Evolutionary conservation across 2,888 invertebrate genomes (phyloP).

Genomic region (Trichogramma dendrolimi): DNA sequence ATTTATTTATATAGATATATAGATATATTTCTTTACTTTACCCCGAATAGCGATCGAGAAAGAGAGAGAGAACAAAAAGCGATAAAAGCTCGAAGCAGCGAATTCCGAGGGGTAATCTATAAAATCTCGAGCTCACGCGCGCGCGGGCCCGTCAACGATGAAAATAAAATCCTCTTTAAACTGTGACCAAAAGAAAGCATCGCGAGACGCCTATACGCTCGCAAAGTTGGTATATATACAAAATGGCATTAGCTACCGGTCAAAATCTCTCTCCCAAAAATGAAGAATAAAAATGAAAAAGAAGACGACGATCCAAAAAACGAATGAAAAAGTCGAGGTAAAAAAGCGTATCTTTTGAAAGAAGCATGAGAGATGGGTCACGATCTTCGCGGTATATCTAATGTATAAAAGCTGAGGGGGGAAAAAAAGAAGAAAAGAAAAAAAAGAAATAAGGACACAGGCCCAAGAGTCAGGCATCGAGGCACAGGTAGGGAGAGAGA

Average conservation of each 20-base stretch:
- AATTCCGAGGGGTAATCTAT: constrained; percentile 4
- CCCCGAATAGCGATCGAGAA: background rate
- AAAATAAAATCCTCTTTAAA: no score
- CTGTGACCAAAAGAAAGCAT: no score
- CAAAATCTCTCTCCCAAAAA: no score
- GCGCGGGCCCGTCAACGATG: no score
- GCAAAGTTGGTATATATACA: no score
- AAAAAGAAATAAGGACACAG: background rate
- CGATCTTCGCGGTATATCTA: constrained; percentile 31
- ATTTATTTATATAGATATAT: no score
- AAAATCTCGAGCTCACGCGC: no score
- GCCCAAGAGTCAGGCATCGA: no score
- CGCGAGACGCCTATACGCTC: no score
- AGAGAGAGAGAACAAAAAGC: constrained; percentile 12
- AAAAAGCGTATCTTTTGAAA: background rate
- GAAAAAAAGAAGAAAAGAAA: constrained; percentile 4
- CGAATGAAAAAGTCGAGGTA: constrained; percentile 8
- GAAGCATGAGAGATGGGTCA: constrained; percentile 25
- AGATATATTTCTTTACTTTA: no score
- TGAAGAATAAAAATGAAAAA: no score
- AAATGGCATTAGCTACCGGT: no score
- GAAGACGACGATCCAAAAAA: background rate
- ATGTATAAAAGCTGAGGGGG: background rate
- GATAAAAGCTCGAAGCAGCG: constrained; percentile 7
- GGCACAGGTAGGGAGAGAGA: constrained; percentile 3